A percentile compares a stretch with the other conserved stretches of the same genome.
phyloP scores from a whole-genome alignment of 2,888 invertebrate genomes.

The Rosalia funebris region DNA sequence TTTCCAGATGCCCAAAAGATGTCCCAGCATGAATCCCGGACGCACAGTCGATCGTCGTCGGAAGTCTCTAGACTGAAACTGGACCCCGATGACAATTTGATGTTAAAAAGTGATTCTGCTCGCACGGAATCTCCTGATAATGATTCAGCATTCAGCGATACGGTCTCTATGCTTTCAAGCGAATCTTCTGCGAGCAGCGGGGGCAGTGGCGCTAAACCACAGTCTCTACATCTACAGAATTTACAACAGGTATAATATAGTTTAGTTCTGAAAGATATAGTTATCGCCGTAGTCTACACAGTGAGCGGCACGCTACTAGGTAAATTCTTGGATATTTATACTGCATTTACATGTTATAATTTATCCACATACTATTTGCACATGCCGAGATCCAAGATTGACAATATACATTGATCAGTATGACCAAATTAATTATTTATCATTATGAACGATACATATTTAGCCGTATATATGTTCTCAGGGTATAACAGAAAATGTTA shows the following conservation, averaged over 20 bases:
- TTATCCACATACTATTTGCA: too few relatives aligned
- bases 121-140: constrained; percentile 95
- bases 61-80: constrained; percentile 62
- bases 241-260: constrained; percentile 46
- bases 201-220: constrained; percentile 72
- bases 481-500: too few relatives aligned
- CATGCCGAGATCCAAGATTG: too few relatives aligned
- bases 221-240: constrained; percentile 56
- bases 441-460: too few relatives aligned
- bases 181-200: constrained; percentile 95
- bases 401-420: too few relatives aligned
- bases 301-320: too few relatives aligned
- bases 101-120: constrained; percentile 60
- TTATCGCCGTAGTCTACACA: too few relatives aligned
- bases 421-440: too few relatives aligned
- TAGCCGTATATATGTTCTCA: too few relatives aligned
- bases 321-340: too few relatives aligned
- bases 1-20: constrained; percentile 58
- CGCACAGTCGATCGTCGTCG: constrained; percentile 63
- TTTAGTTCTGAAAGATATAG: too few relatives aligned
- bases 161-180: constrained; percentile 90
- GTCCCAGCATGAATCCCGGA: constrained; percentile 58
- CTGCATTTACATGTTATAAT: too few relatives aligned
- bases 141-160: constrained; percentile 98
- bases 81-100: constrained; percentile 58